phyloP scores from a whole-genome alignment of 2,113 vertebrate species.

The Tupaia tana region DNA sequence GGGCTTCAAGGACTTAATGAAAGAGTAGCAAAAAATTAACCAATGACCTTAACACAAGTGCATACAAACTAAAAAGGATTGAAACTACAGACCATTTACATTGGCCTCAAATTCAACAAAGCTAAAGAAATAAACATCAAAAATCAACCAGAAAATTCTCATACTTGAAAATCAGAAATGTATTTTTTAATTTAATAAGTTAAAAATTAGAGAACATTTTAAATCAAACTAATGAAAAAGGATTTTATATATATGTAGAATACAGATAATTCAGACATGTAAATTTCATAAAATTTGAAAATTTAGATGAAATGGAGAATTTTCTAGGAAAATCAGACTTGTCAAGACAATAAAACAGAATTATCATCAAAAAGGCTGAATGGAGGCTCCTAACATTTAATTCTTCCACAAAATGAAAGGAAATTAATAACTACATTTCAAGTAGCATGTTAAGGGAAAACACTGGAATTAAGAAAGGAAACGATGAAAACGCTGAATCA shows the following conservation, averaged over 20 bases:
- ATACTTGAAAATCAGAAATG: not conserved
- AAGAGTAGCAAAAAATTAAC: not conserved
- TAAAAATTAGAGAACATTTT: not conserved
- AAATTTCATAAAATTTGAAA: not conserved
- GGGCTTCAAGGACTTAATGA: not conserved
- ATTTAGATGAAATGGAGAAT: not conserved
- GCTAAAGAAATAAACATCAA: not conserved
- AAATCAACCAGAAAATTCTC: not conserved
- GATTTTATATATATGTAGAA: not conserved
- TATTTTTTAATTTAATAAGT: not conserved
- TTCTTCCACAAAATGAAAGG: too few relatives aligned
- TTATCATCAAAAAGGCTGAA: too few relatives aligned
- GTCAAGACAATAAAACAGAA: not conserved
- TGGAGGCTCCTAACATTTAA: too few relatives aligned
- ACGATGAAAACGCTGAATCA: too few relatives aligned
- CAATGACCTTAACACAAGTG: not conserved
- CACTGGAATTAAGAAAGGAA: too few relatives aligned
- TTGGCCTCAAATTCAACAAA: not conserved
- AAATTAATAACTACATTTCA: too few relatives aligned
- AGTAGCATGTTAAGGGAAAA: too few relatives aligned
- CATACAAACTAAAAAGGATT: not conserved
- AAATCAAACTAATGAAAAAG: not conserved
- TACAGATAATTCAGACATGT: not conserved
- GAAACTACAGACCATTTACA: not conserved
- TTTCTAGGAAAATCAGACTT: not conserved